Evolutionary conservation across 1,140 invertebrate genomes (phyloP).

Genomic region (Brachionus angularis): DNA sequence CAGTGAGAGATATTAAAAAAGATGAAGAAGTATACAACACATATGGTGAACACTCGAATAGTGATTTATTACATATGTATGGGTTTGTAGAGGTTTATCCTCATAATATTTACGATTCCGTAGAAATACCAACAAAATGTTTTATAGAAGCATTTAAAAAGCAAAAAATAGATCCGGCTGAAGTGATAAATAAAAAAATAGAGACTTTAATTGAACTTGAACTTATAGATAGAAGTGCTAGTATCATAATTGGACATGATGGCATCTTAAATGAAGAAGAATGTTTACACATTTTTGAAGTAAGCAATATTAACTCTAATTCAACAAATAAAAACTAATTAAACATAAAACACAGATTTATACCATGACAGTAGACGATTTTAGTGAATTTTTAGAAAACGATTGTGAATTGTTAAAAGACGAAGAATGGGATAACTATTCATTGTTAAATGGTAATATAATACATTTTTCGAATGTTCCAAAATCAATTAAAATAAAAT

Average conservation of each 20-base stretch:
- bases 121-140: slow-evolving; percentile 44
- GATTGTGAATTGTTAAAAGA: slow-evolving; percentile 33
- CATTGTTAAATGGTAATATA: slow-evolving; percentile 9
- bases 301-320: not conserved
- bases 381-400: slow-evolving; percentile 41
- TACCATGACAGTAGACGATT: slow-evolving; percentile 28
- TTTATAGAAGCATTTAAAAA: slow-evolving; percentile 43
- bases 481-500: not conserved
- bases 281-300: slow-evolving; percentile 18
- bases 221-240: slow-evolving; percentile 22
- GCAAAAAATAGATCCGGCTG: slow-evolving; percentile 15
- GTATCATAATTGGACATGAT: slow-evolving; percentile 31
- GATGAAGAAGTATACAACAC: slow-evolving; percentile 59
- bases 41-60: slow-evolving; percentile 56
- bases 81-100: slow-evolving; percentile 56
- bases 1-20: slow-evolving; percentile 52
- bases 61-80: slow-evolving; percentile 57
- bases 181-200: slow-evolving; percentile 27
- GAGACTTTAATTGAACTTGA: slow-evolving; percentile 15
- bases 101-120: slow-evolving; percentile 53
- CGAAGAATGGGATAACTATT: slow-evolving; percentile 38
- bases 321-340: not conserved
- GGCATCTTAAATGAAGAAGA: slow-evolving; percentile 40
- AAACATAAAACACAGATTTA: slow-evolving; percentile 2
- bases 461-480: not conserved